Base-by-base conservation (phyloP, 2,113 vertebrate genomes). In the Lagopus muta region DNA sequence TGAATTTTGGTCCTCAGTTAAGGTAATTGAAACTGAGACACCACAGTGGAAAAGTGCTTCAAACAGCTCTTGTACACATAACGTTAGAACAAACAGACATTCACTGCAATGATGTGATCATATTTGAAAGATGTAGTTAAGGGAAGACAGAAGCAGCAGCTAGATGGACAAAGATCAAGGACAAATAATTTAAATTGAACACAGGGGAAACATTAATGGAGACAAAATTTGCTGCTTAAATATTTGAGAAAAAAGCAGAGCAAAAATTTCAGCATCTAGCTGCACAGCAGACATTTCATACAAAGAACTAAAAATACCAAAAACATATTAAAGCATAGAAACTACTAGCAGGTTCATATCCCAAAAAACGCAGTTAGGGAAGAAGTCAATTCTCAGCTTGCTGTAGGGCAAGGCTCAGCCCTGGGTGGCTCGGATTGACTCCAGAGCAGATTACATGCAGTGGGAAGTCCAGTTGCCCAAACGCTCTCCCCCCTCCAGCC, bases 181-280 rank as follows among this genome's bases (percentile, higher is more conserved):
- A 83, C 67, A 92, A 96, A 66, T 74, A 76, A 96, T 93, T 97
- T 89, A 94, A 89, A 94, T 94, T 92, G 92, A 96, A 95, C 91
- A 96, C 83, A 69, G 92, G 48, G 91, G 69, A 96, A 94, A 91
- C 91, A 96, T 88, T 94, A 97, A 82, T 61, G 58, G 75, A 97
- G 71, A 91, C 9, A 12, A 95, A 95, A 91, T 90, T 27, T 22
- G 76, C 75, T 73, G n/a, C 85, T 73, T 88, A 54, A 87, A 82
- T 82, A 94, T 90, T 74, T 95, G 83, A 95, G 71, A 87, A 95
- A 89, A 96, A 22, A 83, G 82, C 82, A 88, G 89, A 95, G 79
- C 83, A 96, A 96, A 96, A 81, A 61, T 78, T 60, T 88, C 80
- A 95, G 82, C 67, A 82, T 91, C 82, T 65, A 95, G 83, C 86